Percentiles rank a stretch among this genome's conserved stretches.
These are phyloP conservation scores for Palythoa caribaeorum DNA, from an alignment of 92 coral and sea anemone species.

Conservation along the genomic window DNA sequence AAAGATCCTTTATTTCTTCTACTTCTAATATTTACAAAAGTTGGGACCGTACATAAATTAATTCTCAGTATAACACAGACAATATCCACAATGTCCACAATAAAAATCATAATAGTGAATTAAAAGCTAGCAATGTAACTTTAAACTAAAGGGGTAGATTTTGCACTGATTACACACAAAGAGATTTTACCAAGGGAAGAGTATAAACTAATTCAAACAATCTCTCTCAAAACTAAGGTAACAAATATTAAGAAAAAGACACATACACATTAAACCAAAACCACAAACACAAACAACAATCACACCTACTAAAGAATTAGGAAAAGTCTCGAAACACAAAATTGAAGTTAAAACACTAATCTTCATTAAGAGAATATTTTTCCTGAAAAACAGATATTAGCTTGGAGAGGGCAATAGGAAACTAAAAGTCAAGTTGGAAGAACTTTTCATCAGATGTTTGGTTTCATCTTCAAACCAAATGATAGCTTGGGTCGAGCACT, in stretches of 20 bases:
- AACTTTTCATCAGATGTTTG: constrained; percentile 27
- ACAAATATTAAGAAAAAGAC: no score
- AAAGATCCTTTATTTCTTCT: not conserved
- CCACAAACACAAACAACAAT: no score
- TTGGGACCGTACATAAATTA: not conserved
- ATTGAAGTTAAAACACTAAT: not conserved
- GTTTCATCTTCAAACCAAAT: constrained; percentile 90
- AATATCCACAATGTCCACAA: not conserved
- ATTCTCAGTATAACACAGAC: not conserved
- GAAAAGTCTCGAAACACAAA: no score
- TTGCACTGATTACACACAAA: no score
- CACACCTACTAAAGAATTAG: no score
- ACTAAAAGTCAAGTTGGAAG: not conserved
- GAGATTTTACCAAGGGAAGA: no score
- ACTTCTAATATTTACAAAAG: not conserved
- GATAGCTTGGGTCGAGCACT: constrained; percentile 88
- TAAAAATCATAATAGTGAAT: not conserved
- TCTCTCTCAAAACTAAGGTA: no score
- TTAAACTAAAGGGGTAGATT: no score
- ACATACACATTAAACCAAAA: no score
- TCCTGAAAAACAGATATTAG: not conserved
- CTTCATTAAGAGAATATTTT: not conserved
- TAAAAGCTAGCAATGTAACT: not conserved
- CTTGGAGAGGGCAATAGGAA: not conserved
- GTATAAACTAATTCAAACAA: no score